These are phyloP conservation scores for Saguinus imperator DNA, from an alignment of 2,113 vertebrate species.

Conservation along the genomic window DNA sequence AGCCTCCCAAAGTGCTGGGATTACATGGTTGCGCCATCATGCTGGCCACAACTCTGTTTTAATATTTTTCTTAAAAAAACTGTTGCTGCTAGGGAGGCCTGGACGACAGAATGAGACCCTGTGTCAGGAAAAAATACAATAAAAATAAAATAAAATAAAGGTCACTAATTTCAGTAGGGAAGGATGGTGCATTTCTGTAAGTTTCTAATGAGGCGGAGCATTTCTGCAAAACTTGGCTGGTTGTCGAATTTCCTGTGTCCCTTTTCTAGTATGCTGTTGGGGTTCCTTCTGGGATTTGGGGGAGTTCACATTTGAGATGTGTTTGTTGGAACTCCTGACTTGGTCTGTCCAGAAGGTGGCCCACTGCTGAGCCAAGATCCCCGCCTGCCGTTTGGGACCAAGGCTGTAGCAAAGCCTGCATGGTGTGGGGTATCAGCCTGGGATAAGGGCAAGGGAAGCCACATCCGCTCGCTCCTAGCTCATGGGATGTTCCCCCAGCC, in stretches of 20 bases:
- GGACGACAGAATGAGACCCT: not conserved
- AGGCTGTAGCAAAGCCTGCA: fast-evolving
- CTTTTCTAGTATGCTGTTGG: not conserved
- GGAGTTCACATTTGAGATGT: too few species aligned
- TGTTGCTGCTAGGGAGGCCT: not conserved
- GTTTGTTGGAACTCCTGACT: not conserved
- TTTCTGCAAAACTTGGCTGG: not conserved
- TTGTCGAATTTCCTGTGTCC: not conserved
- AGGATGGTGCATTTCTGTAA: fast-evolving
- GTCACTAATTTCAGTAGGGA: not conserved
- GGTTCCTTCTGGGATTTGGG: not conserved
- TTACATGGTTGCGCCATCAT: not conserved
- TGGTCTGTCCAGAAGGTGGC: not conserved
- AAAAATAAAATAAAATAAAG: not conserved
- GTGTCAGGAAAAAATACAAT: not conserved
- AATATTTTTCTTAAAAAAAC: not conserved
- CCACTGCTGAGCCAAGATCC: too few species aligned
- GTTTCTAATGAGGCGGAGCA: not conserved
- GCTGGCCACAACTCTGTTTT: not conserved
- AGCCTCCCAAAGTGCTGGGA: not conserved
- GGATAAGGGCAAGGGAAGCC: not conserved
- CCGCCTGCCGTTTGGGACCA: fast-evolving
- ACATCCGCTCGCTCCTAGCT: not conserved
- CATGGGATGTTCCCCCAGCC: not conserved
- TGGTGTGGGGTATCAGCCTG: not conserved